Conservation (phyloP, 2,797 vertebrate species). For the Pseudochirops corinnae region DNA sequence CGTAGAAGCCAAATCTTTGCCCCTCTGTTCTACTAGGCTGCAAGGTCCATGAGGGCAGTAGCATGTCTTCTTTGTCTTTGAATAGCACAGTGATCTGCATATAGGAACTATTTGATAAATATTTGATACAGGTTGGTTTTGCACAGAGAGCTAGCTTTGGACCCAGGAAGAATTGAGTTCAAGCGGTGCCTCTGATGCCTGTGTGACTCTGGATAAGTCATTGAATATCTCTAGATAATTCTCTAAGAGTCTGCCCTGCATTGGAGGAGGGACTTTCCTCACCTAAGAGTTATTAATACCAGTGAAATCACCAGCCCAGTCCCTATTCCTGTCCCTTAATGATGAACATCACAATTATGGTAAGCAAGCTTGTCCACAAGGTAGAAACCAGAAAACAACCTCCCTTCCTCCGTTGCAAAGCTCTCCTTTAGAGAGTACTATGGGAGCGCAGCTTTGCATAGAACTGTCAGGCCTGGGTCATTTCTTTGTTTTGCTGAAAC, state of each 20-base stretch:
- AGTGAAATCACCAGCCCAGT: neutral
- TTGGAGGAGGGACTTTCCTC: neutral
- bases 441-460: neutral
- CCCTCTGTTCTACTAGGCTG: neutral
- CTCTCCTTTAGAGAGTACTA: neutral
- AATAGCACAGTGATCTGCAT: neutral
- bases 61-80: neutral
- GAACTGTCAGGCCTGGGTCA: neutral
- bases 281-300: neutral
- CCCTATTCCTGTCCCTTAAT: neutral
- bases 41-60: neutral
- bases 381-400: neutral
- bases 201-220: neutral
- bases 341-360: neutral
- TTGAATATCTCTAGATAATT: neutral
- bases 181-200: neutral
- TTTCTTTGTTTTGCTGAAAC: neutral
- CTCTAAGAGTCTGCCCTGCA: neutral
- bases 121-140: neutral
- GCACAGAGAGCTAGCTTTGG: neutral
- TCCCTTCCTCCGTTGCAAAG: neutral
- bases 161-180: neutral
- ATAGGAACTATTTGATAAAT: neutral
- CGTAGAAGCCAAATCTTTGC: neutral
- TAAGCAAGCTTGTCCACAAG: neutral